phyloP scores from a whole-genome alignment of 2,888 invertebrate species.

The Drosophila percnosoma region DNA sequence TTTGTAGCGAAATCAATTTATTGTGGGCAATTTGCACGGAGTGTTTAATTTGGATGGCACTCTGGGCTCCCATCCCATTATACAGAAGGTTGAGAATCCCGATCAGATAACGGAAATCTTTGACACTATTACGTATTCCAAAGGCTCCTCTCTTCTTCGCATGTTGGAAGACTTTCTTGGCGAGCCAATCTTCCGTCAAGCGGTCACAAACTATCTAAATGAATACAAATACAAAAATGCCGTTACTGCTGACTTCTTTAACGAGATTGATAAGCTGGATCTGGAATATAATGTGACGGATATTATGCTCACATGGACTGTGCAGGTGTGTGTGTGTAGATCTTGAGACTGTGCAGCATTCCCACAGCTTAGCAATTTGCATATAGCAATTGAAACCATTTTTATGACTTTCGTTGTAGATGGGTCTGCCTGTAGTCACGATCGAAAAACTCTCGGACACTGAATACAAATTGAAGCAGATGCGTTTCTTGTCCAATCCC shows the following conservation, averaged over 20 bases:
- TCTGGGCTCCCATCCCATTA: conserved; percentile 94
- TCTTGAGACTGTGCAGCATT: conserved; percentile 10
- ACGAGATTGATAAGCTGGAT: conserved; percentile 86
- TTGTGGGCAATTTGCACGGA: conserved; percentile 89
- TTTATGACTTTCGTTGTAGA: conserved; percentile 85
- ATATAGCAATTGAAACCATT: conserved; percentile 36
- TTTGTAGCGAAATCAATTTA: conserved; percentile 91
- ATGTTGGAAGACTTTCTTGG: conserved; percentile 94
- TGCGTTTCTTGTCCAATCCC: conserved; percentile 90
- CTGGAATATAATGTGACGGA: conserved; percentile 85
- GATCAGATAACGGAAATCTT: conserved; percentile 97
- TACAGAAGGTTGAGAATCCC: conserved; percentile 93
- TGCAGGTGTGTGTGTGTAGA: conserved; percentile 83
- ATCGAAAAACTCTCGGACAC: conserved; percentile 86
- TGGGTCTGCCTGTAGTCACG: conserved; percentile 93
- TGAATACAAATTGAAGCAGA: conserved; percentile 90
- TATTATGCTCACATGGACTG: conserved; percentile 95
- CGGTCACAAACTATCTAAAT: conserved; percentile 91
- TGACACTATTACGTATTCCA: conserved; percentile 95
- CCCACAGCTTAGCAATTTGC: conserved; percentile 5
- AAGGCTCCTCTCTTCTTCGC: conserved; percentile 94
- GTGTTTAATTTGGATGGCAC: conserved; percentile 92
- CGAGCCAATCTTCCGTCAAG: conserved; percentile 89
- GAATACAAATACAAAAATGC: conserved; percentile 91
- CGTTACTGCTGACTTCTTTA: conserved; percentile 91